These are phyloP conservation scores for Cichlasoma orientale DNA, from an alignment of 2,797 vertebrate species.

Conservation along the genomic window DNA sequence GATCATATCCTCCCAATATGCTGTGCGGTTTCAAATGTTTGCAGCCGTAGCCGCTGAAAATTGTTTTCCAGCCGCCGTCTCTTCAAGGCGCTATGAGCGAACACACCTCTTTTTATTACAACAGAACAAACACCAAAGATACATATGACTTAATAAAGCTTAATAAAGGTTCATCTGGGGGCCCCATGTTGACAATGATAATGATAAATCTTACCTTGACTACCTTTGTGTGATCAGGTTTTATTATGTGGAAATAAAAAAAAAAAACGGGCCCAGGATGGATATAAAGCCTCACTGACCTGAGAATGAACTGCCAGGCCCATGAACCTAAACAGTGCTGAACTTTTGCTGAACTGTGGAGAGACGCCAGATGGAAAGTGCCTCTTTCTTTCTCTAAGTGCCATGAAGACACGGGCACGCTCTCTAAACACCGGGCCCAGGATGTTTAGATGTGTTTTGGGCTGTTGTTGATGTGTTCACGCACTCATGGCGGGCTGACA, in stretches of 20 bases:
- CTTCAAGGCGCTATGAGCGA: not conserved
- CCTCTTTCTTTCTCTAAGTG: conserved; percentile 41
- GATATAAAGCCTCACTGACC: conserved; percentile 79
- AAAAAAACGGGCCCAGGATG: conserved; percentile 29
- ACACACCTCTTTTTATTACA: conserved; percentile 51
- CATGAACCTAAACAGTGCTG: conserved; percentile 87
- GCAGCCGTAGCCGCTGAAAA: not conserved
- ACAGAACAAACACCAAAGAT: conserved; percentile 41
- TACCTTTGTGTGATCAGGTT: conserved; percentile 61
- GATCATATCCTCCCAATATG: not conserved
- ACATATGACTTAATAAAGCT: conserved; percentile 22
- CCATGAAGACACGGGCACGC: conserved; percentile 15
- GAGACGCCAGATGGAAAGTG: conserved; percentile 87
- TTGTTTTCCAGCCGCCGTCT: not conserved
- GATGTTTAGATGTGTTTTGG: conserved; percentile 32
- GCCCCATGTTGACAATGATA: conserved; percentile 47
- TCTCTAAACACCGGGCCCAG: conserved; percentile 17
- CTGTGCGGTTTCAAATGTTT: not conserved
- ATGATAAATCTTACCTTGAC: conserved; percentile 61
- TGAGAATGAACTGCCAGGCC: conserved; percentile 84
- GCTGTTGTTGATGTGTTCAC: not conserved
- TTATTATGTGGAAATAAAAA: conserved; percentile 49
- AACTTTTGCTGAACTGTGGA: conserved; percentile 90
- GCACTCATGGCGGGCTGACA: conserved; percentile 1
- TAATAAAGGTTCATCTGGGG: conserved; percentile 31